Evolutionary conservation across 2,113 vertebrate genomes (phyloP).

Genomic region (Lophotis ruficrista): DNA sequence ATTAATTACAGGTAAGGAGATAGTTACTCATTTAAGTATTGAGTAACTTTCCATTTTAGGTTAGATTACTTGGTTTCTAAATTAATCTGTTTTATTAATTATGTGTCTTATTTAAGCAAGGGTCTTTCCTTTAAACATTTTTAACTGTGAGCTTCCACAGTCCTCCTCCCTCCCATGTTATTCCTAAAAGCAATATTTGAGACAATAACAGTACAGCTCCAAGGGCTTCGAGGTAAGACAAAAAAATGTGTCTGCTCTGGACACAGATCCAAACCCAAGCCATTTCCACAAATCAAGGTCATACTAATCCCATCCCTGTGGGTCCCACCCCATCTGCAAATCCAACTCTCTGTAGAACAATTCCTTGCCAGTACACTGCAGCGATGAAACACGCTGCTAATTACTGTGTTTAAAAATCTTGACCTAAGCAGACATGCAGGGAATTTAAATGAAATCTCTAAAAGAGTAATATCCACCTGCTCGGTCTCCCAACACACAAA

Average conservation of each 20-base stretch:
- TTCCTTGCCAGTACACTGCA: neutral
- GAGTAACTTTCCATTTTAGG: neutral
- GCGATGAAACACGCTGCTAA: neutral
- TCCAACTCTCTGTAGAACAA: neutral
- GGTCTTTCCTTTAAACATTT: neutral
- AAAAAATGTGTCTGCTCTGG: neutral
- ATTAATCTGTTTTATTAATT: neutral
- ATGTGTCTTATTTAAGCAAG: neutral
- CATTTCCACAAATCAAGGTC: conserved; percentile 4
- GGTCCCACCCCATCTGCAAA: conserved; percentile 1
- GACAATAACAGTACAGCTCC: neutral
- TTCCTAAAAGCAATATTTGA: neutral
- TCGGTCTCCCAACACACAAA: neutral
- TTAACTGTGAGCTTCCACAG: neutral
- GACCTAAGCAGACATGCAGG: neutral
- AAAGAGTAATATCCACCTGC: neutral
- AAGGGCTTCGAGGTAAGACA: neutral
- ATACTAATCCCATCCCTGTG: neutral
- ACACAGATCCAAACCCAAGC: neutral
- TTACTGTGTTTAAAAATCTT: neutral
- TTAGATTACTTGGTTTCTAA: neutral
- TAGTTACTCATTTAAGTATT: neutral
- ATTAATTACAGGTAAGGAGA: neutral
- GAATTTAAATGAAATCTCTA: neutral
- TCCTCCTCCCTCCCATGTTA: accelerated